Conservation (phyloP, 2,888 invertebrate species). For the Eurytoma californica region DNA sequence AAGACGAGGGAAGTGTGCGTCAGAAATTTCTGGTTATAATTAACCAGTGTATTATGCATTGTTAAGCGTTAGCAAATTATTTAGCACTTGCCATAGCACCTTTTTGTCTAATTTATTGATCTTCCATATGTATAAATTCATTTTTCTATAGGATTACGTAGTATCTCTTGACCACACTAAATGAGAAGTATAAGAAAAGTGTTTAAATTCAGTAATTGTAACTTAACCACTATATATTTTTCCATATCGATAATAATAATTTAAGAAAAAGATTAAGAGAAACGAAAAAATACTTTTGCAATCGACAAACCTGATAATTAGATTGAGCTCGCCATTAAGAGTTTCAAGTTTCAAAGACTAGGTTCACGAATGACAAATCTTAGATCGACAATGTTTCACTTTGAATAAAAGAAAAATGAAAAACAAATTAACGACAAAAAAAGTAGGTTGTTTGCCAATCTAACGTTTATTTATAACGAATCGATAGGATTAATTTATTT, state of each 20-base stretch:
- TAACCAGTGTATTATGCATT: constrained; percentile 51
- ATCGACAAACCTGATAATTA: constrained; percentile 55
- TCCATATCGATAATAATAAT: constrained; percentile 59
- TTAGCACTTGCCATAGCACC: constrained; percentile 54
- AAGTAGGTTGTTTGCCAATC: constrained; percentile 58
- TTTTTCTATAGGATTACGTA: constrained; percentile 53
- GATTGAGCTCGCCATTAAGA: constrained; percentile 54
- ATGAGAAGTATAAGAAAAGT: constrained; percentile 54
- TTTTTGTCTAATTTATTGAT: constrained; percentile 54
- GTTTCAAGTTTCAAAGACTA: constrained; percentile 56
- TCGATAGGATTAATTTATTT: constrained; percentile 56
- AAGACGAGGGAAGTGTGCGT: constrained; percentile 46
- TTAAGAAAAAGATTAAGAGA: constrained; percentile 54
- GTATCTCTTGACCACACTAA: constrained; percentile 55
- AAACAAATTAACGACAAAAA: not conserved
- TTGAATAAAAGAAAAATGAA: constrained; percentile 38
- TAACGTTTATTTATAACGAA: constrained; percentile 50
- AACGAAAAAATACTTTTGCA: constrained; percentile 56
- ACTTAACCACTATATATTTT: constrained; percentile 59
- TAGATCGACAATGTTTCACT: constrained; percentile 54
- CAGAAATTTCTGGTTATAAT: constrained; percentile 50
- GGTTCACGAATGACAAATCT: constrained; percentile 54
- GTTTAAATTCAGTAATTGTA: constrained; percentile 56
- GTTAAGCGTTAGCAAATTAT: constrained; percentile 55
- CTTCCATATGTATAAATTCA: constrained; percentile 58